phyloP scores from a whole-genome alignment of 2,797 vertebrate genomes.

The Falco berigora region DNA sequence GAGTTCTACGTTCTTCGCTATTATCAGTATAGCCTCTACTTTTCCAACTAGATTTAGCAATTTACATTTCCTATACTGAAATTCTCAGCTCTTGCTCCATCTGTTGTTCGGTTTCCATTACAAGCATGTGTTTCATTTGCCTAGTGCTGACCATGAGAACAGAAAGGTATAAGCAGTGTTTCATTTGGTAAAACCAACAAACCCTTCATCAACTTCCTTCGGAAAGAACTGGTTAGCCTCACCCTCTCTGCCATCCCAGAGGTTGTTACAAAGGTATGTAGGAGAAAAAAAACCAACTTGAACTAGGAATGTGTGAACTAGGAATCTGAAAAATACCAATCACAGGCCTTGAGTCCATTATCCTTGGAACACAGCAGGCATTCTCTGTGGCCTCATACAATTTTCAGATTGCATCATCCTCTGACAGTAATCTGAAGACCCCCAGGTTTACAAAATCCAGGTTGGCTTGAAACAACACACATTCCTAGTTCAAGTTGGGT shows the following conservation, averaged over 20 bases:
- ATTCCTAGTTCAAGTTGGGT: not conserved
- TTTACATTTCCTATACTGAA: not conserved
- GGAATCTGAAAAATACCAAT: not conserved
- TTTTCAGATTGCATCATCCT: not conserved
- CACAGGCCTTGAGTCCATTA: not conserved
- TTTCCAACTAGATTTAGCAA: not conserved
- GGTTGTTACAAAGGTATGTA: not conserved
- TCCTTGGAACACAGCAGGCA: not conserved
- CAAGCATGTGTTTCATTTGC: not conserved
- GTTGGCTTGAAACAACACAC: not conserved
- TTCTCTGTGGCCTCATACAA: not conserved
- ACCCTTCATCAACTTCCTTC: not conserved
- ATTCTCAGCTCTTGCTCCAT: not conserved
- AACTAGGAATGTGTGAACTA: not conserved
- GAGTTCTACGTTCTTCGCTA: no score
- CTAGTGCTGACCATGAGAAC: not conserved
- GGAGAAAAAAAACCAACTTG: not conserved
- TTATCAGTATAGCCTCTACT: not conserved
- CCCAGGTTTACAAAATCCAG: not conserved
- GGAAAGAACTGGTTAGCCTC: not conserved
- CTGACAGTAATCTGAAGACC: not conserved
- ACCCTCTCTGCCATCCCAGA: not conserved
- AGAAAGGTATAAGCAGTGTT: not conserved
- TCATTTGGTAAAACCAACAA: not conserved
- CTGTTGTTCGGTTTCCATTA: not conserved